These are phyloP conservation scores for Trachelus stipa DNA, from an alignment of 2,888 invertebrate genomes.

Conservation along the genomic window DNA sequence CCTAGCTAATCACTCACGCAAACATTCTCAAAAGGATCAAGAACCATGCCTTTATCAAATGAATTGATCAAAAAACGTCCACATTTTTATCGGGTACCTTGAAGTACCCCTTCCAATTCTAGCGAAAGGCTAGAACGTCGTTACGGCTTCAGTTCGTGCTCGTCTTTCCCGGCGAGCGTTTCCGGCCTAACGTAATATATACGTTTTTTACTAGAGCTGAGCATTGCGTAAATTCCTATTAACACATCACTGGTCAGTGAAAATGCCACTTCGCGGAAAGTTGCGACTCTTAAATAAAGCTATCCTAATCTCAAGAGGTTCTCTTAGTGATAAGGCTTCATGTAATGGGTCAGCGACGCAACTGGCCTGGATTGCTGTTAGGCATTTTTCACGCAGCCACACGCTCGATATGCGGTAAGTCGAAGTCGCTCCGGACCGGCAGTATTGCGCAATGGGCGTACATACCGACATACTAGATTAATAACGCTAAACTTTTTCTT, in stretches of 20 bases:
- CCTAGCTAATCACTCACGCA: neutral
- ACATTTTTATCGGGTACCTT: neutral
- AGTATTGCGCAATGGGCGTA: neutral
- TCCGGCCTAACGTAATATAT: neutral
- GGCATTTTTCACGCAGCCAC: constrained; percentile 50
- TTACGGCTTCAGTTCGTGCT: constrained; percentile 39
- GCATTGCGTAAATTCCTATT: neutral
- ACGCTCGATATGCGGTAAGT: constrained; percentile 54
- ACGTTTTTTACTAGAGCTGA: neutral
- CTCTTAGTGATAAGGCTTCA: constrained; percentile 24
- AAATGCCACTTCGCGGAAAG: constrained; percentile 52
- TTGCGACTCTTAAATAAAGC: constrained; percentile 44
- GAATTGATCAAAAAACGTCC: neutral
- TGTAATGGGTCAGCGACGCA: constrained; percentile 26
- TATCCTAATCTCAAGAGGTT: constrained; percentile 32
- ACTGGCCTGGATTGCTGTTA: constrained; percentile 34
- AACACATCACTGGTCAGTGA: neutral
- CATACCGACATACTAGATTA: neutral
- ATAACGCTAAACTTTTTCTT: neutral
- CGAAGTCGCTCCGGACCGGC: neutral
- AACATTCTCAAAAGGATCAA: neutral
- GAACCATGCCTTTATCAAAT: too few relatives aligned
- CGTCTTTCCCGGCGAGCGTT: constrained; percentile 34
- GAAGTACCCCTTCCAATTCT: neutral
- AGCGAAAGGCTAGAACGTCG: constrained; percentile 25